A percentile compares a stretch with the other conserved stretches of the same genome.
phyloP scores from a whole-genome alignment of 2,797 vertebrate species.

The Falco concolor region DNA sequence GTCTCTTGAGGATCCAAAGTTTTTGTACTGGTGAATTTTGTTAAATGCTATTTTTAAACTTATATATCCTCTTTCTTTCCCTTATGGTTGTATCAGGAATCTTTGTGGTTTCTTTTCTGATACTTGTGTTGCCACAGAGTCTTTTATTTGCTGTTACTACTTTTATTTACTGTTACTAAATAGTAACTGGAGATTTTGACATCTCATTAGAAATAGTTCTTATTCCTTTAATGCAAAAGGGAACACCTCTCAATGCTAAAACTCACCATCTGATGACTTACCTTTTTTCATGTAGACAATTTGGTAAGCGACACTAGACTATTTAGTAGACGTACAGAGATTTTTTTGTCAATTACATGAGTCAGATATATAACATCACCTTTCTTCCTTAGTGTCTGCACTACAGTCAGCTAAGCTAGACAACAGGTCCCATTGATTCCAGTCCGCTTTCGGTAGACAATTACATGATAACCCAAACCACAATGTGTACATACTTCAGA shows the following conservation, averaged over 20 bases:
- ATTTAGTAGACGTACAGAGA: background rate
- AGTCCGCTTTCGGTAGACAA: background rate
- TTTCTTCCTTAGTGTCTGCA: background rate
- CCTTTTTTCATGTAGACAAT: background rate
- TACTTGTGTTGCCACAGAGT: background rate
- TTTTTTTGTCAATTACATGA: background rate
- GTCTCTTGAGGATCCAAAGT: background rate
- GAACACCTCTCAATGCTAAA: background rate
- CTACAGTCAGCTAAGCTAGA: background rate
- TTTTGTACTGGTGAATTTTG: background rate
- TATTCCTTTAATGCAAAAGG: background rate
- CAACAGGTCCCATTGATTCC: background rate
- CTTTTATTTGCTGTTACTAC: conserved; percentile 38
- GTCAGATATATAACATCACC: background rate
- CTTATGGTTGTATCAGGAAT: background rate
- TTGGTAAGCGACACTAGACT: background rate
- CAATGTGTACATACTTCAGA: background rate
- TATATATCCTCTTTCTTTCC: background rate
- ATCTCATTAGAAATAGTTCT: background rate
- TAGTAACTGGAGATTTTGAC: conserved; percentile 6
- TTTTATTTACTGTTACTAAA: conserved; percentile 47
- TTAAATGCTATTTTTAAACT: background rate
- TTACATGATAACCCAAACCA: background rate
- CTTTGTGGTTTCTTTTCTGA: background rate
- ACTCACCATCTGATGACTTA: background rate